A percentile compares a stretch with the other conserved stretches of the same genome.
These are phyloP conservation scores for Trisateles emortualis DNA, from an alignment of 2,888 invertebrate genomes.

Conservation along the genomic window DNA sequence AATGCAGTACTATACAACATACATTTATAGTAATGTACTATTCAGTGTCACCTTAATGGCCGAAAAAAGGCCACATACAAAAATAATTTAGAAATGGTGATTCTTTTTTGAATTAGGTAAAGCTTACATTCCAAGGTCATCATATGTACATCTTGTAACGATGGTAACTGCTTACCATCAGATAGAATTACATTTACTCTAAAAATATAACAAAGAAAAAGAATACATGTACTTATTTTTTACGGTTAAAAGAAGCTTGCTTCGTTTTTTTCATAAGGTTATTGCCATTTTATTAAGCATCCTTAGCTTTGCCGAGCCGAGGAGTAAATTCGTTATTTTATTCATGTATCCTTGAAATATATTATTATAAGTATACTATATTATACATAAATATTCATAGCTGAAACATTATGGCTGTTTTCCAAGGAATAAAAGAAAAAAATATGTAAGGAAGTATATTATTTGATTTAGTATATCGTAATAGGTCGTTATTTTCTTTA, in stretches of 20 bases:
- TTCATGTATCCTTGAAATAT: slow-evolving; percentile 15
- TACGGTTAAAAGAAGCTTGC: slow-evolving; percentile 16
- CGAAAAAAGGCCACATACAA: no score
- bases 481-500: slow-evolving; percentile 4
- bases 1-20: no score
- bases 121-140: no score
- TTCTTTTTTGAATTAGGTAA: no score
- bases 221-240: slow-evolving; percentile 16
- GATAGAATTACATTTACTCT: slow-evolving; percentile 6
- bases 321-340: slow-evolving; percentile 4
- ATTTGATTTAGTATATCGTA: slow-evolving; percentile 14
- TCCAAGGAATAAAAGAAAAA: slow-evolving; percentile 11
- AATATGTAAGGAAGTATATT: slow-evolving; percentile 18
- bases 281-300: slow-evolving; percentile 21
- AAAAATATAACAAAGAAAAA: slow-evolving; percentile 19
- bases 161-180: background rate
- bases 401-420: slow-evolving; percentile 24
- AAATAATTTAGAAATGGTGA: no score
- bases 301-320: background rate
- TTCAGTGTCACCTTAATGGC: no score
- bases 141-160: no score
- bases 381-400: slow-evolving; percentile 16
- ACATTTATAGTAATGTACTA: no score
- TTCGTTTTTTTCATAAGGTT: slow-evolving; percentile 17
- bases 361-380: slow-evolving; percentile 1